A percentile compares a stretch with the other conserved stretches of the same genome.
These are phyloP conservation scores for Dendropsophus ebraccatus DNA, from an alignment of 2,113 vertebrate genomes.

Conservation along the genomic window DNA sequence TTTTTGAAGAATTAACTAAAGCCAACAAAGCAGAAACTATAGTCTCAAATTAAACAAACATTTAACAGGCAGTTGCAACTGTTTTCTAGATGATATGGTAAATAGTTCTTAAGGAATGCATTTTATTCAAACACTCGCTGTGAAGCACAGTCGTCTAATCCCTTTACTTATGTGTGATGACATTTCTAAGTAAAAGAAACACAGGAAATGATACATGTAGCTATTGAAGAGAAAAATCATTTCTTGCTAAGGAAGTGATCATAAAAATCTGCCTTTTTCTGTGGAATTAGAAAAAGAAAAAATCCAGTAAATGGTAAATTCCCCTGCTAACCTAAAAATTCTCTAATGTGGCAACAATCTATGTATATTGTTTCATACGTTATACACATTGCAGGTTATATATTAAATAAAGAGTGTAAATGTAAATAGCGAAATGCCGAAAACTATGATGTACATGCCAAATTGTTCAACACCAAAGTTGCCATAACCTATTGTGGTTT, in stretches of 20 bases:
- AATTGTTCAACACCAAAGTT: neutral
- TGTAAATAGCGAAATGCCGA: neutral
- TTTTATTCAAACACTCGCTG: conserved; percentile 58
- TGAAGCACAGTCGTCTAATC: conserved; percentile 59
- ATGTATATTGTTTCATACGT: neutral
- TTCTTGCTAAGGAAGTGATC: conserved; percentile 59
- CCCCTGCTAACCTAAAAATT: conserved; percentile 8
- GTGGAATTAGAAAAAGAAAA: conserved; percentile 32
- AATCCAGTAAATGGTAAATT: conserved; percentile 41
- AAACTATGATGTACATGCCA: neutral
- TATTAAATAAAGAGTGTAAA: neutral
- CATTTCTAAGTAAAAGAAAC: conserved; percentile 59
- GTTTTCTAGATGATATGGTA: conserved; percentile 60
- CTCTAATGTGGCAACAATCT: conserved; percentile 4
- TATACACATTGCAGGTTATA: neutral
- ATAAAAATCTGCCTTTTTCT: conserved; percentile 39
- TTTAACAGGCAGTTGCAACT: conserved; percentile 59
- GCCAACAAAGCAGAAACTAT: conserved; percentile 59
- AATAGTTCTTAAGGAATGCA: conserved; percentile 60
- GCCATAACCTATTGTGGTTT: neutral
- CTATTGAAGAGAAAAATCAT: conserved; percentile 57
- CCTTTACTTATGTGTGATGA: conserved; percentile 59
- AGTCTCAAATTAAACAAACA: conserved; percentile 59
- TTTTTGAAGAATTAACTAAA: conserved; percentile 56
- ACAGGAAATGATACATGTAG: conserved; percentile 59